Base-by-base conservation (phyloP, 2,888 invertebrate genomes). In the Agrotis clavis region DNA sequence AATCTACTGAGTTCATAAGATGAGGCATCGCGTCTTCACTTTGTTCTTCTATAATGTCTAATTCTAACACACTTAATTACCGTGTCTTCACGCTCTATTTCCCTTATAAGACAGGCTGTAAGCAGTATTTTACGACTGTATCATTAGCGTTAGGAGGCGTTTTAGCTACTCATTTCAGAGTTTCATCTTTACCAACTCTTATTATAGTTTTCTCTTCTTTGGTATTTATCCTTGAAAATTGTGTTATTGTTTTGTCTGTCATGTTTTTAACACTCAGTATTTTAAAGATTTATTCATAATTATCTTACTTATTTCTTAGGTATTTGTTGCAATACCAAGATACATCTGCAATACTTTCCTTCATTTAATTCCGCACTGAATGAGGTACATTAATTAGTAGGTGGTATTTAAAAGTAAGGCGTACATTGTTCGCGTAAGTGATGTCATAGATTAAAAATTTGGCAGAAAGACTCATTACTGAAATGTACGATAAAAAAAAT, bases 341-440 rank as follows among this genome's bases (percentile, higher is more conserved):
- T 4, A 16, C 1, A 25, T 35, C 48, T 35, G n/a, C 0, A 4
- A 53, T n/a, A 0, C 0, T 16, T 47, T 62, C 14, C 1, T 7
- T 35, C 48, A 63, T 74, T 82, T 67, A 65, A 67, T 67, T 74
- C 30, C 19, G n/a, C 14, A 41, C 51, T 71, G 68, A 74, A 63
- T 21, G 56, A 65, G 25, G 25, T 74, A 70, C 45, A 71, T 77
- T 68, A 69, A 77, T 80, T 73, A 69, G 56, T 64, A 61, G 25
- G 62, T 59, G 67, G 74, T 75, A 74, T 84, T 82, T 71, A 67
- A 69, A 75, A 69, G 74, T 56, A 59, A 75, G 66, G 51, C 63
- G 68, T 67, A 68, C 68, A 78, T 75, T 77, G 79, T 84, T 86
- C 83, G 72, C 76, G 77, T 85, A 82, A 82, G 80, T 72, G 74